Base-by-base conservation (phyloP, 2,113 vertebrate species). In the Sisor rabdophorus region DNA sequence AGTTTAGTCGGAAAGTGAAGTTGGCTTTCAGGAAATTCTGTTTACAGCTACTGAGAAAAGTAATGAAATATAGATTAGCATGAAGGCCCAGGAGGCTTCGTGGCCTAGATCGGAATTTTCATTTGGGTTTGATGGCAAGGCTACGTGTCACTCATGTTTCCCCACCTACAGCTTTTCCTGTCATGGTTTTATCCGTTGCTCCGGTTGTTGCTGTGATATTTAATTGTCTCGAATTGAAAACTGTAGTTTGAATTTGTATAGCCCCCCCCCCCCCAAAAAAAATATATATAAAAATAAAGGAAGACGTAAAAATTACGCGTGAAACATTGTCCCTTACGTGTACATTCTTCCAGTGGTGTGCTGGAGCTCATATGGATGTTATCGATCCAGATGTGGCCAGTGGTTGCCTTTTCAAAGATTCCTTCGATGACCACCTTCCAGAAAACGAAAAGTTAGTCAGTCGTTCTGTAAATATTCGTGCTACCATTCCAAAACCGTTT, bases 341-440 rank as follows among this genome's bases (percentile, higher is more conserved):
- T 95, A 80, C 96, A 98, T 84, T 93, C 93, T 82, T 95, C 94
- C 88, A 95, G 90, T 0, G 95, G 95, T 36, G 93, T 93, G 79
- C 92, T 93, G 0, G 90, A 90, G 90, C 92, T 95, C 8, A 99
- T 91, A 78, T 92, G 92, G 85, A 99, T 92, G 89, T 95, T 94
- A 87, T 98, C 95, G 0, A 99, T 92, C 90, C 95, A 94, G 48
- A 99, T 93, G 86, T 95, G 93, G 89, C 95, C 96, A 0, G 88
- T 85, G 84, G 86, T 91, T 67, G 93, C 92, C 2, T 86, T 94
- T 76, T 90, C 91, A 83, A 98, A 94, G 81, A 93, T 91, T 22
- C 94, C 95, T 84, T 99, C 96, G 58, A 99, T 95, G 86, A 98
- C 93, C 68, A 99, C 94, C 97, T 99, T 85, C 56, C 15, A 55